Evolutionary conservation across 1,140 invertebrate species (phyloP).

Genomic region (Philotrypesis tridentata): DNA sequence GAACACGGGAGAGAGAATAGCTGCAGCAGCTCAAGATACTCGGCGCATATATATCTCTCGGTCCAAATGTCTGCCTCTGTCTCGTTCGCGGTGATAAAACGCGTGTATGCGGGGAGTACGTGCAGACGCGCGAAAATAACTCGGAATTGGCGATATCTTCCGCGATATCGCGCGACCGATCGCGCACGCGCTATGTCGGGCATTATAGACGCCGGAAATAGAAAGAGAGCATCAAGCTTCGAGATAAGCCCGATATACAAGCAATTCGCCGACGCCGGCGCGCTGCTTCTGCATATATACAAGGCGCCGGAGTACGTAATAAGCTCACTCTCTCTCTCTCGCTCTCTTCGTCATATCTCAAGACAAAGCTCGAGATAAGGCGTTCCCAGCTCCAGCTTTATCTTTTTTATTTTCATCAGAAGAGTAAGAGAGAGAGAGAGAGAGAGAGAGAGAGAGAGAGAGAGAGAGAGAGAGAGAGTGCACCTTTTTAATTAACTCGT

Average conservation of each 20-base stretch:
- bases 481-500: neutral
- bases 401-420: neutral
- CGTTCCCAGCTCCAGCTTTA: neutral
- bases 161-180: constrained; percentile 13
- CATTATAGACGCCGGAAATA: constrained; percentile 12
- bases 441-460: neutral
- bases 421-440: neutral
- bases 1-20: neutral
- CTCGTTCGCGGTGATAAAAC: neutral
- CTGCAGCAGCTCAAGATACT: neutral
- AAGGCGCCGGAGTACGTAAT: constrained; percentile 16
- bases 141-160: constrained; percentile 23
- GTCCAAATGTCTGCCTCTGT: neutral
- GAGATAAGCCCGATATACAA: constrained; percentile 15
- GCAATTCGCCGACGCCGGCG: neutral
- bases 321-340: too few relatives aligned
- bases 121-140: constrained; percentile 33
- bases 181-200: constrained; percentile 23
- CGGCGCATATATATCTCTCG: neutral
- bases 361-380: neutral
- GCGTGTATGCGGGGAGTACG: neutral
- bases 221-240: neutral
- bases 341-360: too few relatives aligned
- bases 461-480: neutral
- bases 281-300: neutral